Base-by-base conservation (phyloP, 2,888 invertebrate species). In the Drosophila hamatofila region DNA sequence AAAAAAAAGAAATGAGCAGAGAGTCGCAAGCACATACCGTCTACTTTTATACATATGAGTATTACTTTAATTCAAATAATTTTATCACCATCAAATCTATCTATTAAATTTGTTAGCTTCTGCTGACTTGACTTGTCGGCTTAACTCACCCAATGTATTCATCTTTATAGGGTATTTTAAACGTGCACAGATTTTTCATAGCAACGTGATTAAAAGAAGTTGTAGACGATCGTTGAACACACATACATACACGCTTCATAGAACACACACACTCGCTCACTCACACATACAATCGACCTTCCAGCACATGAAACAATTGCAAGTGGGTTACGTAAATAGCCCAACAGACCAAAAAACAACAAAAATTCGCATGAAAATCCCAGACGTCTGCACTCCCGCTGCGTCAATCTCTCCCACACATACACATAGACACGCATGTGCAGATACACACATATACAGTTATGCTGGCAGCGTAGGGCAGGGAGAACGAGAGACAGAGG, bases 241-340 rank as follows among this genome's bases (percentile, higher is more conserved):
- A 21, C 21, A 52, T 35, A 35, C 46, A 51, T 59, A 57, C 35
- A 75, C 55, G 80, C 59, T 71, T 57, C 67, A 54, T 64, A 78
- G 77, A 78, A 78, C 72, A 71, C 70, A 56, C 64, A 56, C 52
- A 62, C 55, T 64, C 48, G n/a, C 48, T 46, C 25, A 5, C 54
- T 23, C 41, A n/a, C 57, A 30, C 35, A 44, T 39, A 16, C 16
- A 58, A 16, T 39, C 65, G 83, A 78, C 83, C 82, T 82, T 86
- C 68, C 66, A 75, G 74, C 72, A 61, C 37, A 76, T 56, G 71
- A 66, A 83, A 75, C 80, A 81, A 67, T 78, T 80, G 81, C 72
- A 67, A 80, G 52, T 80, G 57, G 68, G 67, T 80, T 81, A 83
- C 68, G 76, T 64, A 82, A 80, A 82, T 83, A 72, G 78, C 66